Evolutionary conservation across 30 jellyfish, hydroid and myxozoan genomes (phyloP).

Genomic region (Hydractinia symbiolongicarpus): DNA sequence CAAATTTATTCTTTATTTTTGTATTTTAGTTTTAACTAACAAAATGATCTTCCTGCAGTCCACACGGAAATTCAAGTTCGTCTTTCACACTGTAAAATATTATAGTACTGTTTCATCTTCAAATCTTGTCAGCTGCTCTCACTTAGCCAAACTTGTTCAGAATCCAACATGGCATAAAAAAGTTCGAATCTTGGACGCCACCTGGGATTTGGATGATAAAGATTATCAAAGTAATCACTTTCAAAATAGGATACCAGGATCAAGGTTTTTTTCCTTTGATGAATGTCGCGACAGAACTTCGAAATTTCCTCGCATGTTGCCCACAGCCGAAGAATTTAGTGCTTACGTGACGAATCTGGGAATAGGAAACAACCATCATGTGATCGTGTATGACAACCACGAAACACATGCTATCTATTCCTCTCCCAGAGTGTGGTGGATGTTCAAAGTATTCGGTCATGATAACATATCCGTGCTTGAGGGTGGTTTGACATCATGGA

Average conservation of each 20-base stretch:
- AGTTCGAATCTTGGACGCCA: conserved; percentile 59
- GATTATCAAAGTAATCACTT: conserved; percentile 44
- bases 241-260: conserved; percentile 51
- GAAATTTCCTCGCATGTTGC: conserved; percentile 75
- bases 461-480: conserved; percentile 65
- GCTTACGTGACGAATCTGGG: conserved; percentile 56
- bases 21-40: too few relatives aligned
- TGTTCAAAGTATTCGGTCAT: conserved; percentile 74
- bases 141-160: conserved; percentile 11
- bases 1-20: too few relatives aligned
- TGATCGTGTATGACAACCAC: conserved; percentile 62
- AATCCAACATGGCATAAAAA: conserved; percentile 35
- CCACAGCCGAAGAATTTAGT: conserved; percentile 40
- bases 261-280: conserved; percentile 55
- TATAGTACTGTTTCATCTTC: too few relatives aligned
- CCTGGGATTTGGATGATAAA: conserved; percentile 71
- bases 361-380: conserved; percentile 62
- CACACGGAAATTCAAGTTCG: too few relatives aligned
- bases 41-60: too few relatives aligned
- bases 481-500: conserved; percentile 91
- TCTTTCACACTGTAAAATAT: too few relatives aligned
- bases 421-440: conserved; percentile 96
- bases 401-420: conserved; percentile 56
- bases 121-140: conserved; percentile 15
- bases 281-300: conserved; percentile 68